phyloP scores from a whole-genome alignment of 2,888 invertebrate genomes.

The Bombylius discolor region DNA sequence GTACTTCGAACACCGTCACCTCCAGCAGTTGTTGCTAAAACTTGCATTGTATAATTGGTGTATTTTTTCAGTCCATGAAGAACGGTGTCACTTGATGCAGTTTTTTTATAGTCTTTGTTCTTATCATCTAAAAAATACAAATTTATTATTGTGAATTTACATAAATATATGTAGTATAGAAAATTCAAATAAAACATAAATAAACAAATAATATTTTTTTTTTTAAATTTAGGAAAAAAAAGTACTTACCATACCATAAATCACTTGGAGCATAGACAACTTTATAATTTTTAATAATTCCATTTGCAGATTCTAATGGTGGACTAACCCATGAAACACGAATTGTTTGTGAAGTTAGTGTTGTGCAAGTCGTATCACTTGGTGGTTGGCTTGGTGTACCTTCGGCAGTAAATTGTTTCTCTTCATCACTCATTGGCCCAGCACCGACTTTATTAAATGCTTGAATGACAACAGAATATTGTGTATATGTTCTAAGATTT shows the following conservation, averaged over 20 bases:
- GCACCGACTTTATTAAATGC: conserved; percentile 90
- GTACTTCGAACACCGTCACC: conserved; percentile 76
- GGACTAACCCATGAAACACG: conserved; percentile 91
- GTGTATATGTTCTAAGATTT: conserved; percentile 80
- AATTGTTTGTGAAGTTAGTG: conserved; percentile 86
- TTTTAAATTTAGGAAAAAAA: no score
- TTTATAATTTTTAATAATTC: conserved; percentile 91
- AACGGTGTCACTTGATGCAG: conserved; percentile 83
- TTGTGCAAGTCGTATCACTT: conserved; percentile 82
- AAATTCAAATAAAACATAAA: neutral
- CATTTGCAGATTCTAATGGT: conserved; percentile 81
- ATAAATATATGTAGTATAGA: neutral
- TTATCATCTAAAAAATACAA: conserved; percentile 56
- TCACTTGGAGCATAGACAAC: conserved; percentile 84
- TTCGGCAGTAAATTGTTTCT: conserved; percentile 86
- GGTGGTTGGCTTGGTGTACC: conserved; percentile 87
- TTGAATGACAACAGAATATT: conserved; percentile 91
- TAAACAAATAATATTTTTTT: no score
- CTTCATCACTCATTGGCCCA: conserved; percentile 80
- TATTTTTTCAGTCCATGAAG: conserved; percentile 87
- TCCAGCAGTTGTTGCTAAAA: conserved; percentile 85
- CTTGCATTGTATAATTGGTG: conserved; percentile 95
- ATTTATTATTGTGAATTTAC: neutral
- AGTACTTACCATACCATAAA: conserved; percentile 75
- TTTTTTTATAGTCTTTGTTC: conserved; percentile 80